phyloP scores from a whole-genome alignment of 2,113 vertebrate species.

The Dromiciops gliroides region DNA sequence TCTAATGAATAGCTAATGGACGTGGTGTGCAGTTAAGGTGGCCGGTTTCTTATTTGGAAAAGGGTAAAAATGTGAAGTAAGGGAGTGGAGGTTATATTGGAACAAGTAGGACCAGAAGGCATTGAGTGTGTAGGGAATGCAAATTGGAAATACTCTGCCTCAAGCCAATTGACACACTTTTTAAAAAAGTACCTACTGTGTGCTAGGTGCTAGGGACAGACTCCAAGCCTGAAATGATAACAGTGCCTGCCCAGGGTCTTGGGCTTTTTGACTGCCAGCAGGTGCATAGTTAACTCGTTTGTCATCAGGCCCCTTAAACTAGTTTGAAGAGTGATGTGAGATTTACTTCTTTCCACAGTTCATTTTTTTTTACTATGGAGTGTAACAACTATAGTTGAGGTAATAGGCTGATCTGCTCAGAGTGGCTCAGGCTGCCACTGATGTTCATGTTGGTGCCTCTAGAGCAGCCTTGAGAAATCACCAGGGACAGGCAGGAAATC shows the following conservation, averaged over 20 bases:
- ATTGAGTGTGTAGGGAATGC: rapidly evolving
- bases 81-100: background rate
- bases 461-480: background rate
- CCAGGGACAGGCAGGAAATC: background rate
- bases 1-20: background rate
- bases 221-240: background rate
- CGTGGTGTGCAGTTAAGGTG: background rate
- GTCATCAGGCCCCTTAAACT: background rate
- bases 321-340: background rate
- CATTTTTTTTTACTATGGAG: too few species aligned
- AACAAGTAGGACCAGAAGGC: background rate
- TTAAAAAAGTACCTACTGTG: background rate
- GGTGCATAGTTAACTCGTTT: background rate
- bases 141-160: too few species aligned
- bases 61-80: background rate
- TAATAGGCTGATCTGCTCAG: too few species aligned
- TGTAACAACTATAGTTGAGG: background rate
- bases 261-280: background rate
- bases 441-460: background rate
- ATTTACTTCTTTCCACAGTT: background rate
- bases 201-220: background rate
- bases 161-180: background rate
- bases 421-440: background rate
- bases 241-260: background rate
- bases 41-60: background rate